Base-by-base conservation (phyloP, 2,888 invertebrate species). In the Hemaris fuciformis region DNA sequence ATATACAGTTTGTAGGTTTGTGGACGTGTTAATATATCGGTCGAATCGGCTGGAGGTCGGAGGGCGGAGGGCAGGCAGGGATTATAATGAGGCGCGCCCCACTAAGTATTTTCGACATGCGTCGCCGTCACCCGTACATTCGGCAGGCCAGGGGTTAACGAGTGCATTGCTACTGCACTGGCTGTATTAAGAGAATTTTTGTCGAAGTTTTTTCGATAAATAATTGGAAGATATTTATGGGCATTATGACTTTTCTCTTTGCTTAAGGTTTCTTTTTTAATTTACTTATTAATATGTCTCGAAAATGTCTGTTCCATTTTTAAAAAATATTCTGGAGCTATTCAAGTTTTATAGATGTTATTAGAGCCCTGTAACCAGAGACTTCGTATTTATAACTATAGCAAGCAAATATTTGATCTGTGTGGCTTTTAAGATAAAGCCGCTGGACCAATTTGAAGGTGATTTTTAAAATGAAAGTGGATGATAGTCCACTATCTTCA, bases 101-200 rank as follows among this genome's bases (percentile, higher is more conserved):
- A 89, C 89, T 89, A 91, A 92, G 91, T 88, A 92, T 92, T 91
- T 90, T 91, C 88, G 91, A 91, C 92, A 92, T 92, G 91, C 91
- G 90, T 90, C 83, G 88, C 87, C 88, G 87, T 87, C 91, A 85
- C 91, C 89, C 91, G 87, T 78, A 90, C 89, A 89, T 88, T 88
- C 82, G 79, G 70, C 67, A 69, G 74, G 70, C 68, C 65, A 67
- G 77, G 85, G 87, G 88, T 83, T 85, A 83, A 85, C 86, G 83
- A 85, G 83, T 81, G 81, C 84, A 77, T 66, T 63, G 71, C 69
- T 71, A 70, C 71, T 73, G 76, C 77, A 80, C 85, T n/a, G 85
- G 87, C 88, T 88, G 76, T 76, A 81, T 79, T 78, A 74, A 76
- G 67, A 69, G 74, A 72, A 74, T 73, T 80, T 76, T 72, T 77